Evolutionary conservation across 2,888 invertebrate genomes (phyloP).

Genomic region (Magallana nippona): DNA sequence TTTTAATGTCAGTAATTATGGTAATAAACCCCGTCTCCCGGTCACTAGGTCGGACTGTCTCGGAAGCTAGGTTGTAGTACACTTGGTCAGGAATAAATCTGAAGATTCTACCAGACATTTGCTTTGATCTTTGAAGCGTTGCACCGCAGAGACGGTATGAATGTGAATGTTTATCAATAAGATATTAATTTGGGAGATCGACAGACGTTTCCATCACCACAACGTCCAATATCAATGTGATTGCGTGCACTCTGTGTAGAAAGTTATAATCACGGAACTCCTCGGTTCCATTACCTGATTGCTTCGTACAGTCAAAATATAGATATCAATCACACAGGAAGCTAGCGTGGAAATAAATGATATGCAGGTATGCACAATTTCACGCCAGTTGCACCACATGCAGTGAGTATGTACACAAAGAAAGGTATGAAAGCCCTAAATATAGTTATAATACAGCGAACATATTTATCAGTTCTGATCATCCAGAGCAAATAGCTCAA

Average conservation of each 20-base stretch:
- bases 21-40: not conserved
- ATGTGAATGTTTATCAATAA: constrained; percentile 6
- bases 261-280: not conserved
- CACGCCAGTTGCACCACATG: too few species aligned
- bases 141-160: not conserved
- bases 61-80: not conserved
- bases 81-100: too few species aligned
- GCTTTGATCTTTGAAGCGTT: not conserved
- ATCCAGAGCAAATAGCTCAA: too few species aligned
- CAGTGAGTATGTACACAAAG: too few species aligned
- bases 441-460: too few species aligned
- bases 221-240: not conserved
- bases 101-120: too few species aligned
- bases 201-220: not conserved
- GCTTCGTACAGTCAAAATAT: not conserved
- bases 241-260: constrained; percentile 17
- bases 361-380: too few species aligned
- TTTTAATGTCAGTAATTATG: too few species aligned
- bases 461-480: too few species aligned
- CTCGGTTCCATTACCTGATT: not conserved
- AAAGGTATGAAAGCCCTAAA: too few species aligned
- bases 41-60: constrained; percentile 5
- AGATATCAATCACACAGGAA: not conserved
- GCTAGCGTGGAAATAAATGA: too few species aligned
- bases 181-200: constrained; percentile 23